Conservation (phyloP, 2,797 vertebrate genomes). For the Neopelma chrysocephalum region DNA sequence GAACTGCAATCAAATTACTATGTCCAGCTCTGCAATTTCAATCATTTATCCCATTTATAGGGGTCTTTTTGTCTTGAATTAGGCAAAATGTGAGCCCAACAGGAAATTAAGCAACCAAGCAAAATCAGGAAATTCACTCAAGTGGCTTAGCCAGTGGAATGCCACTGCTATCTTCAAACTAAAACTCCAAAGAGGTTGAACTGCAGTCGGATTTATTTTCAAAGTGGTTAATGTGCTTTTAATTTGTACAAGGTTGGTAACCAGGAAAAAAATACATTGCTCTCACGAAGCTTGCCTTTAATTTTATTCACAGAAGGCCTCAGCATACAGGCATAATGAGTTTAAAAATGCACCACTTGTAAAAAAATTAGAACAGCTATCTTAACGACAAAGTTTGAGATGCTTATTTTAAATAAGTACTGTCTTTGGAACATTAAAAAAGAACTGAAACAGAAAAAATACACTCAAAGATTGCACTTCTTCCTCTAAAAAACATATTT, state of each 20-base stretch:
- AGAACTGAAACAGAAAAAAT: constrained; percentile 11
- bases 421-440: constrained; percentile 4
- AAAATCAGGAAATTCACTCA: constrained; percentile 71
- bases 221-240: constrained; percentile 62
- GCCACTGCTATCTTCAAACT: constrained; percentile 49
- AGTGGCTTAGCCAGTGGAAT: constrained; percentile 56
- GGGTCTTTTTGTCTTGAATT: constrained; percentile 65
- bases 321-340: not conserved
- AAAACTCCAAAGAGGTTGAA: constrained; percentile 27
- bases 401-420: not conserved
- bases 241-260: constrained; percentile 41
- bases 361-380: not conserved
- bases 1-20: constrained; percentile 49
- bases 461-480: not conserved
- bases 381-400: not conserved
- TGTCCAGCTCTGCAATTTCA: constrained; percentile 56
- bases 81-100: constrained; percentile 66
- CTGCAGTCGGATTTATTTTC: constrained; percentile 44
- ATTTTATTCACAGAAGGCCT: not conserved
- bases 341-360: not conserved
- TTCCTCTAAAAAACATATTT: not conserved
- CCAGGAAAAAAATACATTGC: not conserved
- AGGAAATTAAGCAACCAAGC: constrained; percentile 68
- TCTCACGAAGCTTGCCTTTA: not conserved
- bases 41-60: constrained; percentile 58